Evolutionary conservation across 2,888 invertebrate species (phyloP), one percentile per base, ranked within the genome.

Genomic region (Platerodrilus igneus): DNA sequence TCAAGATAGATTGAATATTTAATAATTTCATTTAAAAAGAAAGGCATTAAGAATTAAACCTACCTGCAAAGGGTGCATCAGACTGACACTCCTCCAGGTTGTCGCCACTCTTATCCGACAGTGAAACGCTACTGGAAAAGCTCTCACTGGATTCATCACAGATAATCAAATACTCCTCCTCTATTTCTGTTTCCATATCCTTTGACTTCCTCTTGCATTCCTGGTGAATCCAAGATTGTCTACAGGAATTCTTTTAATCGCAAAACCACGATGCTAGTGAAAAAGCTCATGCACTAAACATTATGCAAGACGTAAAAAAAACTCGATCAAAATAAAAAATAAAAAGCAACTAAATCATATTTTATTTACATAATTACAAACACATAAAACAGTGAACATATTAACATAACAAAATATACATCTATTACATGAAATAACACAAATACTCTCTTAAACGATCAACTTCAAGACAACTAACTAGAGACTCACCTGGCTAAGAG

Each of bases 41-140:
- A n/a, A n/a, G n/a, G n/a, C n/a, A n/a, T n/a, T n/a, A 25, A 25
- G 14, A 5, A 3, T 23, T 10, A 13, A 25, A 25, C 11, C 14
- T 70, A 88, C 89, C 89, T 69, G 89, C 89, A 72, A 89, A 90
- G 47, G 90, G 89, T 47, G 83, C 81, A 65, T 91, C 90, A 45
- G 86, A 83, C 50, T 87, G 80, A 66, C 81, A 88, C 68, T 89
- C 88, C 68, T 89, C 88, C 41, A 88, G 83, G 72, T 83, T 83
- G 69, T 89, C 89, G 51, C 85, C 83, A 63, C 87, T 87, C 61
- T 76, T 74, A 64, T 89, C 83, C 41, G 81, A 81, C 30, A 81
- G 70, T 2, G 82, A 82, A 30, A 83, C 76, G 61, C 79, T 81
- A 51, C 81, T 81, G 32, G 78, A 78, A 39, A 88, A 76, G 5